These are phyloP conservation scores for Tricholauxania praeusta DNA, from an alignment of 2,888 invertebrate species.

Conservation along the genomic window DNA sequence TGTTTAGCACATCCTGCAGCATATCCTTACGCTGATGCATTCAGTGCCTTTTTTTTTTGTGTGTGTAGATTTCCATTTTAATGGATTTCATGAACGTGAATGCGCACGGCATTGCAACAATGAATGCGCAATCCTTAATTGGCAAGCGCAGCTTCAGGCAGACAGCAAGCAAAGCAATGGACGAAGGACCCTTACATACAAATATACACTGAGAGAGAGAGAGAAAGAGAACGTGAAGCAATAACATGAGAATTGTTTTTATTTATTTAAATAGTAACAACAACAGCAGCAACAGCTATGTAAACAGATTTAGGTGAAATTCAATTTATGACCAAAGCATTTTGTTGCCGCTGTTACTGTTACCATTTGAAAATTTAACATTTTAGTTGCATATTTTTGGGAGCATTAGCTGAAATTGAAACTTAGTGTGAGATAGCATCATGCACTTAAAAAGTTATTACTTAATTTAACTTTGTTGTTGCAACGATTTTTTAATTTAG, in stretches of 20 bases:
- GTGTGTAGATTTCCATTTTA: conserved; percentile 8
- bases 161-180: conserved; percentile 1
- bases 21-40: too few species aligned
- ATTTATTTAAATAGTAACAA: conserved; percentile 6
- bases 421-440: not conserved
- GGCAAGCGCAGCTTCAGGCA: not conserved
- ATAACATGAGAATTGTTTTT: not conserved
- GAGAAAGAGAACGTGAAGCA: not conserved
- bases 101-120: not conserved
- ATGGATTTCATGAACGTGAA: conserved; percentile 14
- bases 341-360: too few species aligned
- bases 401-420: conserved; percentile 1
- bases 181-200: not conserved
- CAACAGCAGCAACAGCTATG: conserved; percentile 4
- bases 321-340: conserved; percentile 5
- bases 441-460: not conserved
- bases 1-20: too few species aligned
- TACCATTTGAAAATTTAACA: not conserved
- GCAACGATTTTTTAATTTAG: not conserved
- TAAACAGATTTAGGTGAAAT: conserved; percentile 6
- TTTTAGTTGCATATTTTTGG: conserved; percentile 16
- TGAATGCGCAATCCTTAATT: conserved; percentile 7
- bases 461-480: not conserved
- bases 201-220: not conserved
- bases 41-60: not conserved